A percentile compares a stretch with the other conserved stretches of the same genome.
Conservation (phyloP, 2,113 vertebrate species). For the Ginglymostoma cirratum region DNA sequence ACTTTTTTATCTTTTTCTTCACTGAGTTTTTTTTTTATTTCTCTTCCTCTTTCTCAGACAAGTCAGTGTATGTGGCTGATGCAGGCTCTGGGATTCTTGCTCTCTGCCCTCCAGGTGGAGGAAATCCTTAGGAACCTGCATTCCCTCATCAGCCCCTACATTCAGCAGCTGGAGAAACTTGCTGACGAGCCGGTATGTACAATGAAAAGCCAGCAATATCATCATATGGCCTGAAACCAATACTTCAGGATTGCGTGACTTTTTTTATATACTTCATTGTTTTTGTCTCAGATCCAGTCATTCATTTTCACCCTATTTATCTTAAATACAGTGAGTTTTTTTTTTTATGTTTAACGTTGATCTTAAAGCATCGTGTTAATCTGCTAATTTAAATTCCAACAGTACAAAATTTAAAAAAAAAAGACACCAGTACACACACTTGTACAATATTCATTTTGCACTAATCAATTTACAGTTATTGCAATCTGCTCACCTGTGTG, state of each 20-base stretch:
- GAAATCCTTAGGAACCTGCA: constrained; percentile 96
- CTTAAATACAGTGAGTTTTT: not conserved
- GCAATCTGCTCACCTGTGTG: not conserved
- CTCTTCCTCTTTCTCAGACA: constrained; percentile 63
- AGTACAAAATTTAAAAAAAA: not conserved
- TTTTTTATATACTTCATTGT: not conserved
- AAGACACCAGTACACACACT: not conserved
- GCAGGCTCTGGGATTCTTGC: constrained; percentile 95
- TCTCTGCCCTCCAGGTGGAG: constrained; percentile 90
- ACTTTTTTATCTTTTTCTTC: not conserved
- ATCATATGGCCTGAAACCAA: not conserved
- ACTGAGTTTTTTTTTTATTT: constrained; percentile 35
- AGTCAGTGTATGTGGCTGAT: constrained; percentile 99
- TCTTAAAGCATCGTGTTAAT: not conserved
- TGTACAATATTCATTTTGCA: not conserved
- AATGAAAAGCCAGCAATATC: constrained; percentile 1
- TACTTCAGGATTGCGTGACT: not conserved
- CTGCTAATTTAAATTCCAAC: not conserved
- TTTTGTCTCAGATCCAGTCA: not conserved
- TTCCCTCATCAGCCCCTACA: constrained; percentile 93
- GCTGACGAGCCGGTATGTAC: constrained; percentile 79
- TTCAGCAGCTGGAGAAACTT: constrained; percentile 95
- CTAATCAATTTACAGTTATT: not conserved
- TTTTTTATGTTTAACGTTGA: not conserved
- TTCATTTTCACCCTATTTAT: constrained; percentile 14